These are phyloP conservation scores for Xylocopa sonorina DNA, from an alignment of 1,140 invertebrate species.

Conservation along the genomic window DNA sequence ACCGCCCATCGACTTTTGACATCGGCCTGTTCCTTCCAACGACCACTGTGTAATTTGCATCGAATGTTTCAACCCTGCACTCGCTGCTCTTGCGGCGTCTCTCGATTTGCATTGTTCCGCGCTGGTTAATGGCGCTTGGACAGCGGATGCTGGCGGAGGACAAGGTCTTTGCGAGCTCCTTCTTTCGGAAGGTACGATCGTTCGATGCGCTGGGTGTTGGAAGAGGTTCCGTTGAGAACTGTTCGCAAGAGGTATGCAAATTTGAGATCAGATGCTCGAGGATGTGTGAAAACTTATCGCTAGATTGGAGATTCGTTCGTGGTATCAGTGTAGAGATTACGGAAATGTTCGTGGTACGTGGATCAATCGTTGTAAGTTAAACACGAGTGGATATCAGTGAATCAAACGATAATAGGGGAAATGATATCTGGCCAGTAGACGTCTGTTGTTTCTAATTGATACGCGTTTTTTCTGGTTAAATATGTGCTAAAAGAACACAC, in stretches of 20 bases:
- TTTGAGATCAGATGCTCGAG: no score
- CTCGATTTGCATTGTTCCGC: constrained; percentile 7
- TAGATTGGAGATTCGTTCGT: no score
- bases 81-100: constrained; percentile 2
- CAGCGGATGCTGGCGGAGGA: background rate
- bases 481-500: background rate
- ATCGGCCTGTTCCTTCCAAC: constrained; percentile 10
- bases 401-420: background rate
- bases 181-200: no score
- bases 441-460: background rate
- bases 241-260: no score
- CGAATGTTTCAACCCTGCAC: constrained; percentile 42
- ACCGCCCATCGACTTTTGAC: constrained; percentile 35
- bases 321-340: no score
- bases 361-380: no score
- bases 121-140: background rate
- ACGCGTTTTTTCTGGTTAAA: background rate
- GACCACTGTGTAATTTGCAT: constrained; percentile 46
- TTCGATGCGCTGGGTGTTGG: no score
- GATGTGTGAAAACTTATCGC: no score
- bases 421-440: background rate
- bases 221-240: no score
- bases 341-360: no score
- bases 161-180: no score
- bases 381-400: background rate